Evolutionary conservation across 2,888 invertebrate species (phyloP), one percentile per base, ranked within the genome.

Genomic region (Imbricaverruca yamaguchii): DNA sequence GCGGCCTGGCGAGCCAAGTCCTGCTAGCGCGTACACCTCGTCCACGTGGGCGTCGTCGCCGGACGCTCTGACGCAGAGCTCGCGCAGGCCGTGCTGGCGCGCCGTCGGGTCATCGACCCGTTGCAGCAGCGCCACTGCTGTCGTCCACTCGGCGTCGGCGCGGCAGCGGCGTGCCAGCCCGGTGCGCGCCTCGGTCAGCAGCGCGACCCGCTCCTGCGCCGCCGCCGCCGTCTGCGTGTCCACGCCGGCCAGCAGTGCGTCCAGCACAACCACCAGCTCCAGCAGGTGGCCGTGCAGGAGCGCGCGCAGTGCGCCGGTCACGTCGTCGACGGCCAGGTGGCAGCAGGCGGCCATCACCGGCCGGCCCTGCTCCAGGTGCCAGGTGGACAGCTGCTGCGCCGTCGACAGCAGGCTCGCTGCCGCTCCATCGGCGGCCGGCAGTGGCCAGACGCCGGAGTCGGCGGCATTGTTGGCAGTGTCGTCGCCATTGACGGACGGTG

Each of bases 341-440:
- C 87, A 87, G 84, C 88, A 88, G 7, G 88, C 87, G 12, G 88
- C 87, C 78, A 86, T 83, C 23, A 85, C 82, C 25, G 88, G 87
- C n/a, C 86, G 86, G 18, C 88, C 88, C 82, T 85, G 85, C n/a
- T 85, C 82, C 80, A 87, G 86, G 83, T 86, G 85, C 84, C 85
- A 86, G 53, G 87, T 86, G 12, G 87, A 86, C 80, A 87, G 81
- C 21, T 84, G 83, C 13, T 84, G 82, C 25, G 84, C 84, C 4
- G 85, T 84, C 65, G 84, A 80, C n/a, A 83, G 81, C n/a, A 86
- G 80, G 80, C 86, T 83, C 67, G 69, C 39, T 25, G 2, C 80
- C 9, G 53, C 39, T 39, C 39, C n/a, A 21, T 69, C 80, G 21
- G 63, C 25, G 18, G 69, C 4, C 1, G 81, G 23, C 18, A 55